phyloP scores from a whole-genome alignment of 1,140 invertebrate genomes.

The Bombus cullumanus region DNA sequence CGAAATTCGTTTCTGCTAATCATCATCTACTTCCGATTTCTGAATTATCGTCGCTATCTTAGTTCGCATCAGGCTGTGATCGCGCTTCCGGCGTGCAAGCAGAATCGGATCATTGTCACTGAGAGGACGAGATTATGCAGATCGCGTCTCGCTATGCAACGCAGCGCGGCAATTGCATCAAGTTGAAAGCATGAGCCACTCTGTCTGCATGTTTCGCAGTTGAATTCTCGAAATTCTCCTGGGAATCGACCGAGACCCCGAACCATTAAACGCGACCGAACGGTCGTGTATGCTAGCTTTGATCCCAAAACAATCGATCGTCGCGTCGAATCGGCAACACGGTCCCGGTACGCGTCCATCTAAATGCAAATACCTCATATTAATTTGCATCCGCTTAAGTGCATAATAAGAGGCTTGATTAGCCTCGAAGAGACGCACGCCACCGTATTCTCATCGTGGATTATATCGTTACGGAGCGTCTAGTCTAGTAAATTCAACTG shows the following conservation, averaged over 20 bases:
- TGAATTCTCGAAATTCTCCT: neutral
- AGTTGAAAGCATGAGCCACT: conserved; percentile 14
- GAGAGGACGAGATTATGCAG: conserved; percentile 25
- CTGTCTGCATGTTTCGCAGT: neutral
- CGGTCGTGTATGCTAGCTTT: neutral
- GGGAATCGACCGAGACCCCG: neutral
- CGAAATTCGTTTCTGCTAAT: neutral
- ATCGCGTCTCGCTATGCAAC: conserved; percentile 9
- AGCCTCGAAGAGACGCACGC: neutral
- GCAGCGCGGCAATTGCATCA: conserved; percentile 27
- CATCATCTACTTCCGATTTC: too few species aligned
- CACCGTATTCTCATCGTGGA: neutral
- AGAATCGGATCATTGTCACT: neutral
- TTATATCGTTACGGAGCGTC: neutral
- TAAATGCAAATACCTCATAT: conserved; percentile 36
- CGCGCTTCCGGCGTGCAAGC: neutral
- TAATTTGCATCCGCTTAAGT: conserved; percentile 15
- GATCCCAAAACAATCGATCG: conserved; percentile 18
- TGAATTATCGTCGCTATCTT: too few species aligned
- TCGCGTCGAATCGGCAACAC: neutral
- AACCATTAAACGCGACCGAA: neutral
- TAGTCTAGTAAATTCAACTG: neutral
- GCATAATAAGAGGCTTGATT: conserved; percentile 28
- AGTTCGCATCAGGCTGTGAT: too few species aligned
- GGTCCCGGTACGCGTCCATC: neutral